Evolutionary conservation across 2,113 vertebrate genomes (phyloP), one percentile per base, ranked within the genome.

Genomic region (Pogona vitticeps): DNA sequence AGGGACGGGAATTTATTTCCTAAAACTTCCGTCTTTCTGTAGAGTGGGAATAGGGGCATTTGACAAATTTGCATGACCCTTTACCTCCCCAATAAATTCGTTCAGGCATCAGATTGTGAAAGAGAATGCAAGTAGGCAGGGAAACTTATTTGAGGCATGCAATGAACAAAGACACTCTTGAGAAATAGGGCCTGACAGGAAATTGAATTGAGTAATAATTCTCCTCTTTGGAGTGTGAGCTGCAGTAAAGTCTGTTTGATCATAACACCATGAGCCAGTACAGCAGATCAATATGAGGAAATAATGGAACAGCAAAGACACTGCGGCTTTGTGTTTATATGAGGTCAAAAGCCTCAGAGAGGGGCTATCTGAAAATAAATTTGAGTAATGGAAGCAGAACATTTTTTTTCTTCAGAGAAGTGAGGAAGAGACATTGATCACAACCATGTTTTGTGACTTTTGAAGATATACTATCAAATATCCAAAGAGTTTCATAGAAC

Each of bases 291-390:
- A 94, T 88, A 82, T 80, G 88, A 68, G 72, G 33, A 10, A 86
- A 77, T 56, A 92, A 88, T 84, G 86, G 18, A 92, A 78, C 77
- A 91, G 91, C 72, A 0, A 0, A 91, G 89, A 94, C 87, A 81
- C 52, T 42, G 88, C 87, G 92, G 89, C 85, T 17, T 52, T 91
- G 90, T 87, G 89, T 94, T 94, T 91, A 86, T 88, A 87, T 42
- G 82, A 78, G 46, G 88, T 91, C 84, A 82, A 89, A 93, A 86
- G 88, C 85, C 91, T 86, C 88, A 79, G 81, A 89, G 78, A 71
- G 56, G 85, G 65, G 89, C 63, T 85, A 42, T 80, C 52, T 82
- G 88, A 86, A 91, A 93, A 83, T 85, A 82, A 91, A 92, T 73
- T 83, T 38, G 52, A 91, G 83, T 38, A 91, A 75, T 33, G 59